Conservation (phyloP, 2,113 vertebrate species). For the Nothoprocta pentlandii region DNA sequence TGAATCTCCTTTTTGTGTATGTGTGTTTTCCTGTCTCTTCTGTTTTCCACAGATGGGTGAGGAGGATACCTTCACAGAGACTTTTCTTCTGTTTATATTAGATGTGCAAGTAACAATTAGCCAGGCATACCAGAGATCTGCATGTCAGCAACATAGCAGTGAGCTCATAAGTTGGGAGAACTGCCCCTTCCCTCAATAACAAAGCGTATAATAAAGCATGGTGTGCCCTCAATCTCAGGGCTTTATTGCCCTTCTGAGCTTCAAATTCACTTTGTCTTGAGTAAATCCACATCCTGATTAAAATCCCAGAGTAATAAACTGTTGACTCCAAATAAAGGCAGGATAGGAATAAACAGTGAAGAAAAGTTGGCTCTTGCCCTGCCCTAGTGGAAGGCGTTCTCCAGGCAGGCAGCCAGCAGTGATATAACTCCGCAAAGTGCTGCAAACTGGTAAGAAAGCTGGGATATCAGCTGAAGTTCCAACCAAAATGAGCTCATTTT, state of each 20-base stretch:
- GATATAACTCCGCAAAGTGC: constrained; percentile 25
- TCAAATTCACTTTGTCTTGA: not conserved
- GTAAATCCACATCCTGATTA: constrained; percentile 39
- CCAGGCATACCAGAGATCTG: not conserved
- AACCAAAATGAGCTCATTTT: constrained; percentile 64
- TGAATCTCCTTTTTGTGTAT: not conserved
- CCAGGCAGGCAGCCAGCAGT: constrained; percentile 59
- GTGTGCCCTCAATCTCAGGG: constrained; percentile 7
- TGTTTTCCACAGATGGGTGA: not conserved
- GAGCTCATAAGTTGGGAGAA: not conserved
- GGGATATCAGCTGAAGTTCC: constrained; percentile 46
- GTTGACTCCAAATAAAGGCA: constrained; percentile 73
- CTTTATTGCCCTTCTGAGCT: constrained; percentile 9
- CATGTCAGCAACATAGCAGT: not conserved
- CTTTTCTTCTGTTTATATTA: not conserved
- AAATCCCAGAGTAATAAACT: constrained; percentile 51
- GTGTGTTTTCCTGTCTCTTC: not conserved
- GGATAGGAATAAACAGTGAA: constrained; percentile 54
- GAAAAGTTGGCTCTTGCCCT: constrained; percentile 50
- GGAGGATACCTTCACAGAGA: not conserved
- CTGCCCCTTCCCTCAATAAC: not conserved
- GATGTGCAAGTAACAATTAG: not conserved
- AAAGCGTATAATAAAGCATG: not conserved
- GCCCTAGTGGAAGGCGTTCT: constrained; percentile 44
- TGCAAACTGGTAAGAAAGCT: not conserved